Evolutionary conservation across 2,797 vertebrate species (phyloP).

Genomic region (Bradypus variegatus): DNA sequence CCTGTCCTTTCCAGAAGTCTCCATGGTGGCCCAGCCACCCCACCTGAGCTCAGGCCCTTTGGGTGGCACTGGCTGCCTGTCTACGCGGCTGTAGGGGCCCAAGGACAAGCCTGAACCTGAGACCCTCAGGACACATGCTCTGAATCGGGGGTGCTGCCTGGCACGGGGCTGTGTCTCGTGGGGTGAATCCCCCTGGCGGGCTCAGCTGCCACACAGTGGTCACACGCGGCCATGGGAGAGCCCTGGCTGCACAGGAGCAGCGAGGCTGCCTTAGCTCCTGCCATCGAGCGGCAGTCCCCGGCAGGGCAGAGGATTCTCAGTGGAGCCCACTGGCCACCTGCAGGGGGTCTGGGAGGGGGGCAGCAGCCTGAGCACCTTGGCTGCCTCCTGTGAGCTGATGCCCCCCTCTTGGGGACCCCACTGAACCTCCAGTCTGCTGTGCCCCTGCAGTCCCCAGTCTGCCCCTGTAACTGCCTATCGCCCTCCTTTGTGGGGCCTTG

Average conservation of each 20-base stretch:
- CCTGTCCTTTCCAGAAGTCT: neutral
- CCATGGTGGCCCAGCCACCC: neutral
- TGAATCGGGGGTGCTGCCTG: neutral
- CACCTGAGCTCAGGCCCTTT: neutral
- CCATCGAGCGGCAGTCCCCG: too few species aligned
- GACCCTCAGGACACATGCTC: neutral
- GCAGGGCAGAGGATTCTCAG: too few species aligned
- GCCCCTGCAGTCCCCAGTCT: neutral
- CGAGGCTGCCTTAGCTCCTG: too few species aligned
- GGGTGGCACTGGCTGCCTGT: neutral
- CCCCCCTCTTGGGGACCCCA: neutral
- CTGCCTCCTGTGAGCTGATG: neutral
- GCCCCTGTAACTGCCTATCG: neutral
- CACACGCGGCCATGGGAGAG: neutral
- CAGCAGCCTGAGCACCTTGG: neutral
- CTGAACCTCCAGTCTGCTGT: neutral
- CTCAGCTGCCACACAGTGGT: too few species aligned
- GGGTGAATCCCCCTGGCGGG: neutral
- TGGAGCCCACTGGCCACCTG: too few species aligned
- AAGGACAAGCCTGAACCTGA: neutral
- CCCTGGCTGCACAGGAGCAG: neutral
- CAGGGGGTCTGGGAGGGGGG: neutral
- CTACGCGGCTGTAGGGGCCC: too few species aligned
- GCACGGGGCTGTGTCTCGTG: neutral
- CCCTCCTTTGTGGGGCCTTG: neutral